phyloP scores from a whole-genome alignment of 1,140 invertebrate genomes.

The Capitella teleta region DNA sequence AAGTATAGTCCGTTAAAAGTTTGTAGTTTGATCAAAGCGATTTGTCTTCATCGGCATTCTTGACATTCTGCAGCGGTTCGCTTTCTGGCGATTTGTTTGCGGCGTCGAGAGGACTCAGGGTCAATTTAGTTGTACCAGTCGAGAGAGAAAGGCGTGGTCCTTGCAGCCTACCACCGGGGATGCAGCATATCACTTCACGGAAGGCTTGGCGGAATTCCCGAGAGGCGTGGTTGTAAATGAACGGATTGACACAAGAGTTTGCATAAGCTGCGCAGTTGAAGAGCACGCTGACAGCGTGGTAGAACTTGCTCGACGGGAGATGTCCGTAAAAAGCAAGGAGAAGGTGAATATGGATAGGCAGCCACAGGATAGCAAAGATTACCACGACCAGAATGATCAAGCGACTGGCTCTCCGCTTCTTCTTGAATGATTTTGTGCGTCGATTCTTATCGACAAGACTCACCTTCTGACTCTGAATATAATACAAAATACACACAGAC shows the following conservation, averaged over 20 bases:
- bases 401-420: conserved; percentile 8
- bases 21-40: no score
- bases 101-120: no score
- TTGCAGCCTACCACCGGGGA: no score
- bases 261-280: conserved; percentile 16
- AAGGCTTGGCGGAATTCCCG: conserved; percentile 13
- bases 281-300: conserved; percentile 9
- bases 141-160: no score
- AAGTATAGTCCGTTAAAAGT: no score
- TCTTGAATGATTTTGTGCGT: background rate
- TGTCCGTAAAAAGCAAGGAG: conserved; percentile 8
- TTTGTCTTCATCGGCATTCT: no score
- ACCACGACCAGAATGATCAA: conserved; percentile 11
- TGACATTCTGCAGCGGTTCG: no score
- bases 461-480: conserved; percentile 5
- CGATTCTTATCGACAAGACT: conserved; percentile 2
- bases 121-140: no score
- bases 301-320: background rate
- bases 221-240: conserved; percentile 15
- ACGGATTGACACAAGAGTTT: conserved; percentile 17
- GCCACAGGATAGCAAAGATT: conserved; percentile 11
- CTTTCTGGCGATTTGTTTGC: no score
- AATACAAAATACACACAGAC: conserved; percentile 7
- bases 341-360: conserved; percentile 14
- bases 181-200: conserved; percentile 3